Base-by-base conservation (phyloP, 2,888 invertebrate species). In the Epicampocera succincta region DNA sequence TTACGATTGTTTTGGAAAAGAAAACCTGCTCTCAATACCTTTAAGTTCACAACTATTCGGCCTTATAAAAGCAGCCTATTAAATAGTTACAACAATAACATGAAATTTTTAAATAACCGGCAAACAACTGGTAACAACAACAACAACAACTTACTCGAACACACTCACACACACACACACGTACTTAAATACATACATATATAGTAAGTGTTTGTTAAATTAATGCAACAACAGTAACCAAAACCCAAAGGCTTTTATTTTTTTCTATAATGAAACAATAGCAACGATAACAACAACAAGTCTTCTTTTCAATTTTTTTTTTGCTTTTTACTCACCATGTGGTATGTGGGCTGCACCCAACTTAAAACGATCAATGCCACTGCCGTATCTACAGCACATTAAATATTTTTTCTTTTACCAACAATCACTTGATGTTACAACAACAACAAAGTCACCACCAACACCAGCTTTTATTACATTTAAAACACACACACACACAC, bases 171-270 rank as follows among this genome's bases (percentile, higher is more conserved):
- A 50, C 17, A 46, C 12, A 17, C n/a, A 15, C 3, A 50, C 19
- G 38, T 17, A 72, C 38, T 50, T 63, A 38, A 11, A 72, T 42
- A 73, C 11, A 38, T 17, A 46, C 46, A 66, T 48, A 42, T 48
- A 56, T 71, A 58, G 85, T 85, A 86, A 87, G 89, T 87, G 88
- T 88, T 89, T 86, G 86, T 85, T 87, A 89, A 88, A 88, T 88
- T 87, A 88, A 88, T 87, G 88, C 89, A 88, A 87, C 86, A 87
- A 87, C 74, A 82, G 74, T 71, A 74, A 82, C 48, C 71, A 78
- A 71, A 66, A 74, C 71, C 82, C 66, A 86, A 87, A 85, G 81
- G 86, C 84, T 81, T 83, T 3, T 6, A 75, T n/a, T 50, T 65
- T 58, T 58, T 66, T 60, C 21, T 56, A 44, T 40, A 76, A 48